Evolutionary conservation across 1,140 invertebrate genomes (phyloP), one percentile per base, ranked within the genome.

Genomic region (Megalonaias nervosa): DNA sequence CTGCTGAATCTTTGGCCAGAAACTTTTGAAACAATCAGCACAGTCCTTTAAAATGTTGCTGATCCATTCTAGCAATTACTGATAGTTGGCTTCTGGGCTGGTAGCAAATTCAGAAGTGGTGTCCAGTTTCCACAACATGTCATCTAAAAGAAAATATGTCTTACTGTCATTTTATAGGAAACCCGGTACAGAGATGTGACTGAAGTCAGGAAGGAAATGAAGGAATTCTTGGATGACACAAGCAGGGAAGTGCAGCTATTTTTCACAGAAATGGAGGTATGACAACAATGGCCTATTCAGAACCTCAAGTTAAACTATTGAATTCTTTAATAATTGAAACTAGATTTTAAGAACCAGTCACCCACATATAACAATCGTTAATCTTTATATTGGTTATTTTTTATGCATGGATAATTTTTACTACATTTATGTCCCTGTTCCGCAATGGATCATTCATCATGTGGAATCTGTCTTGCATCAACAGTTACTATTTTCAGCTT

Each of bases 121-220:
- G 23, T 21, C 13, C 21, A 26, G 23, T 21, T 65, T 48, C 38
- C 38, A 48, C 38, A 65, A 15, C 21, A 15, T 65, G 14, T 26
- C 64, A 65, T 31, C 19, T 38, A 17, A 17, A 48, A 31, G n/a
- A 38, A 48, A 67, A n/a, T 16, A 60, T 75, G 17, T 69, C 48
- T 73, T 15, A 61, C 2, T n/a, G n/a, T n/a, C 59, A 23, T 71
- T 58, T 78, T 75, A 67, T 72, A 97, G 86, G 83, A 87, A 82
- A 81, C 84, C 1, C 88, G 93, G 71, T 94, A 93, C 1, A 93
- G 93, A 79, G 93, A 94, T 85, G 92, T 93, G 68, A 87, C 88
- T 59, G 90, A 92, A 73, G 93, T 95, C 6, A 95, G 94, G 2
- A 91, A 93, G 60, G 95, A 95, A 23, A 91, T 90, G 88, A 81